Evolutionary conservation across 2,888 invertebrate genomes (phyloP).

Genomic region (Incurvaria masculella): DNA sequence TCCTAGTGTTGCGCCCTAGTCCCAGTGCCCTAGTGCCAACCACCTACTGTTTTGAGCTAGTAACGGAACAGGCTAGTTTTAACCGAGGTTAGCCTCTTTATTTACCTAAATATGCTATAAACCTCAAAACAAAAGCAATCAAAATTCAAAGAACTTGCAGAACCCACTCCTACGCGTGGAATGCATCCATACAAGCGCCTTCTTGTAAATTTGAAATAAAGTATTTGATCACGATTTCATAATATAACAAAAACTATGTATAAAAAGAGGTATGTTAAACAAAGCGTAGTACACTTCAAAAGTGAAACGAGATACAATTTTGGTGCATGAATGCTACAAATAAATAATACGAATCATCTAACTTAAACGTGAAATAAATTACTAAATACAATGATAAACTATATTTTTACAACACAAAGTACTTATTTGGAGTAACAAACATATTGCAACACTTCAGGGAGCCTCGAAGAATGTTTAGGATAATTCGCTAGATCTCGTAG

Average conservation of each 20-base stretch:
- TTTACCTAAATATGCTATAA: constrained; percentile 26
- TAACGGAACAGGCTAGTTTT: constrained; percentile 38
- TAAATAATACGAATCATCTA: constrained; percentile 49
- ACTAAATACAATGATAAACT: constrained; percentile 42
- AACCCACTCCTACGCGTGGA: constrained; percentile 40
- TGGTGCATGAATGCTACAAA: constrained; percentile 38
- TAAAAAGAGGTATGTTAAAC: constrained; percentile 48
- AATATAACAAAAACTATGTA: constrained; percentile 30
- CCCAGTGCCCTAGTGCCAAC: constrained; percentile 17
- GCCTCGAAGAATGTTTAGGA: not conserved
- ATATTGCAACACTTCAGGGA: not conserved
- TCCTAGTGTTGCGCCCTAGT: constrained; percentile 5
- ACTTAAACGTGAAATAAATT: constrained; percentile 55
- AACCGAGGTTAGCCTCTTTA: constrained; percentile 51
- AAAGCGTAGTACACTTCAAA: constrained; percentile 52
- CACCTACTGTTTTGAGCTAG: constrained; percentile 28
- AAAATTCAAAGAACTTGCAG: constrained; percentile 39
- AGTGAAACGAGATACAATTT: constrained; percentile 48
- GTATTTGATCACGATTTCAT: constrained; percentile 50
- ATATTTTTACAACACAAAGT: constrained; percentile 51
- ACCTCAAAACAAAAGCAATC: constrained; percentile 30
- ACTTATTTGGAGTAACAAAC: not conserved
- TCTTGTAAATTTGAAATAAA: constrained; percentile 37
- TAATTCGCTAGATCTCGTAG: not conserved
- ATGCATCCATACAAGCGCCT: constrained; percentile 41